phyloP scores from a whole-genome alignment of 1,140 invertebrate genomes.

The Scaptodrosophila lebanonensis region DNA sequence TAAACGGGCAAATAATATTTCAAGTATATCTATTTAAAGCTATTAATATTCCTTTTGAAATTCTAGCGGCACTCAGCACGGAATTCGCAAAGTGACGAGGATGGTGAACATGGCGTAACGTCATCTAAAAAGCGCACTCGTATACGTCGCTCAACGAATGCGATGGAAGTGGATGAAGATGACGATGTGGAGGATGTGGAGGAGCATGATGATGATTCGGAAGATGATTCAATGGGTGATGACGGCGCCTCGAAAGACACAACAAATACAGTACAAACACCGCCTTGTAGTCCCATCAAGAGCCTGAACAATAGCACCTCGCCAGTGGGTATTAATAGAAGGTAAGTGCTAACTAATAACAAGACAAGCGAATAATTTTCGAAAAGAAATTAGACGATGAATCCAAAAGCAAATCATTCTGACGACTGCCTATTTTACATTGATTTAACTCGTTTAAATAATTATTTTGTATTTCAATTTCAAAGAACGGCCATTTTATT shows the following conservation, averaged over 20 bases:
- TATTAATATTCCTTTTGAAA: fast-evolving
- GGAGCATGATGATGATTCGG: slow-evolving; percentile 49
- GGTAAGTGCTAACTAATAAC: slow-evolving; percentile 38
- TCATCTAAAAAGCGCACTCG: slow-evolving; percentile 53
- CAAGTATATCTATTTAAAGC: background rate
- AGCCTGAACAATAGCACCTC: slow-evolving; percentile 76
- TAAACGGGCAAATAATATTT: background rate
- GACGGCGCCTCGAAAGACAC: slow-evolving; percentile 56
- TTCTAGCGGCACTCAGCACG: slow-evolving; percentile 39
- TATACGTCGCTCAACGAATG: slow-evolving; percentile 54
- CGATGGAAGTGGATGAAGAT: slow-evolving; percentile 70
- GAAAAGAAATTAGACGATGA: too few species aligned
- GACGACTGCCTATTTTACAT: too few species aligned
- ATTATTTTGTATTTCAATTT: too few species aligned
- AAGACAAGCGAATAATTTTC: too few species aligned
- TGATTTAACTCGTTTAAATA: too few species aligned
- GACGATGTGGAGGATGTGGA: slow-evolving; percentile 56
- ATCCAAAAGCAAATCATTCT: too few species aligned
- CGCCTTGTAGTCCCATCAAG: slow-evolving; percentile 74
- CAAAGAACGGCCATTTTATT: slow-evolving; percentile 88
- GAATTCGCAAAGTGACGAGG: slow-evolving; percentile 50
- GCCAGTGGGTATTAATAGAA: slow-evolving; percentile 84
- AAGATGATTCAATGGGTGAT: slow-evolving; percentile 77
- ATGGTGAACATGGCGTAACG: slow-evolving; percentile 25
- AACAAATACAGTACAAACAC: slow-evolving; percentile 61